phyloP scores from a whole-genome alignment of 92 coral and sea anemone species.

The Zoanthus sociatus region DNA sequence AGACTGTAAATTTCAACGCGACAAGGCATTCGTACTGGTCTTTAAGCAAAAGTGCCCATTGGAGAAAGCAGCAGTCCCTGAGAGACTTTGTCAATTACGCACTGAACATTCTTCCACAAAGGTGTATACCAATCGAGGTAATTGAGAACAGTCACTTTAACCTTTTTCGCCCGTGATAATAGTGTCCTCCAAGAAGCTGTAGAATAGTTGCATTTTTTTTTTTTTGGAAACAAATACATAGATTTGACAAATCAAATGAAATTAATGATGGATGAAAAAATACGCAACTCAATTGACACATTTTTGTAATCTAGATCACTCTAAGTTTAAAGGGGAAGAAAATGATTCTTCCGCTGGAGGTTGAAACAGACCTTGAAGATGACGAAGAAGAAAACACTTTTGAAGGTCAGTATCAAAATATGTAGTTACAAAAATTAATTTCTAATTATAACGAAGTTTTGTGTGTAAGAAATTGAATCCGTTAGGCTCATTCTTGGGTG shows the following conservation, averaged over 20 bases:
- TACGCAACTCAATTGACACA: background rate
- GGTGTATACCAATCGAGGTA: background rate
- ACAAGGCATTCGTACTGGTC: constrained; percentile 28
- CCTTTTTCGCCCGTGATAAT: background rate
- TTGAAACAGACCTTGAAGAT: constrained; percentile 8
- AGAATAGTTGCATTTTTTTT: background rate
- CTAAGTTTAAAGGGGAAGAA: background rate
- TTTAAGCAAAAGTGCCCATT: background rate
- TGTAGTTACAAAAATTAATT: background rate
- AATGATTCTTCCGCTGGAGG: background rate
- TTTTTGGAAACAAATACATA: background rate
- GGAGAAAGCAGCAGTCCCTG: no score
- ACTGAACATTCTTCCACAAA: constrained; percentile 6
- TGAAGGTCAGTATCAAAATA: background rate
- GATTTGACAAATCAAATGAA: background rate
- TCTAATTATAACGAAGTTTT: background rate
- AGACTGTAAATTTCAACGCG: background rate
- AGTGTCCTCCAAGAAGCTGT: background rate
- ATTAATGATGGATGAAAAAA: background rate
- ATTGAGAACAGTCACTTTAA: background rate
- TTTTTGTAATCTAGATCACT: background rate
- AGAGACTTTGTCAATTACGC: background rate
- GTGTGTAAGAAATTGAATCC: background rate
- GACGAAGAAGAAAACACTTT: background rate
- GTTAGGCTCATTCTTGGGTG: background rate